Base-by-base conservation (phyloP, 1,140 invertebrate species). In the Brachionus angularis region DNA sequence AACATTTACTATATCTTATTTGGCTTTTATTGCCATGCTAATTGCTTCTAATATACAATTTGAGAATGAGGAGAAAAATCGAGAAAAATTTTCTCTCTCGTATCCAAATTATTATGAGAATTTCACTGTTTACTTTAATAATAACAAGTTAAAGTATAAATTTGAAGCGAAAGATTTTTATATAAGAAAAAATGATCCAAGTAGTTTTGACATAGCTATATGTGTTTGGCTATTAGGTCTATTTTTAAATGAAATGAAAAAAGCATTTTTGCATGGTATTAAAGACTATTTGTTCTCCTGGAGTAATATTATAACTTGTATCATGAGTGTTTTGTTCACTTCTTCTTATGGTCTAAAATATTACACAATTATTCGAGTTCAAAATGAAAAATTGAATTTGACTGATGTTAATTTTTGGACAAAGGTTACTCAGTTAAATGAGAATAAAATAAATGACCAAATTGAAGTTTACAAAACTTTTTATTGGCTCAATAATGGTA, bases 21-120 rank as follows among this genome's bases (percentile, higher is more conserved):
- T 86, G 1, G 75, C 86, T n/a, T 88, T 88, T 75, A 80, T 88
- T 0, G 74, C 83, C 0, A 78, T 88, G 72, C 81, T 87, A 16
- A 84, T 87, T 67, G 75, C 76, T 14, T 69, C 62, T 14, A 46
- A 29, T 34, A 34, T 69, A 12, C 25, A 58, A 14, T 58, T 58
- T 58, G 16, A 31, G 18, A 39, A 23, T 21, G 31, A 58, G 18
- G n/a, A 42, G 0, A 36, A 36, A 21, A 7, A 31, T 8, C 16
- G 12, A 7, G 46, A 46, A 46, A 46, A 34, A n/a, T n/a, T n/a
- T 25, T 10, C 27, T 16, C n/a, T 46, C 7, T 16, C 46, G 7
- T 67, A 34, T 46, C 42, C 42, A 23, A 29, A 16, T 2, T 67
- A 46, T n/a, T 18, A 29, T 18, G 53, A 18, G 10, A 36, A 31